Base-by-base conservation (phyloP, 2,797 vertebrate genomes). In the Galagoides demidoff region DNA sequence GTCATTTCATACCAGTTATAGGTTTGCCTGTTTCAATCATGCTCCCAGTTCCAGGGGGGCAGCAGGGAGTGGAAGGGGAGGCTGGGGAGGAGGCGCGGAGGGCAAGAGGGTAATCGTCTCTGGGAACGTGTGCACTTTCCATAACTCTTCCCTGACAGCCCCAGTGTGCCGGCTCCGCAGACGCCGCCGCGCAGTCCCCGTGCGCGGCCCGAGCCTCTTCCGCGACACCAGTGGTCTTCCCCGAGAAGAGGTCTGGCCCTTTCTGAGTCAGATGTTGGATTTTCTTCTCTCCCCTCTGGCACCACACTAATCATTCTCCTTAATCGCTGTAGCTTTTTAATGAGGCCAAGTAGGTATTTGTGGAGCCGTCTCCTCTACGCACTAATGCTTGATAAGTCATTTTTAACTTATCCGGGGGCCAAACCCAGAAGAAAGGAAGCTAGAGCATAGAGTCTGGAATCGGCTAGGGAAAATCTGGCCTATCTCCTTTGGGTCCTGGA, bases 221-320 rank as follows among this genome's bases (percentile, higher is more conserved):
- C 66, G 29, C 91, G 95, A 98, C 96, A 95, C 71, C 64, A 92
- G 78, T 17, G 95, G 88, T 89, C 97, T 97, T 95, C 96, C 92
- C 92, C 1, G 83, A 89, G 95, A 97, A 95, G 96, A 59, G 96
- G 82, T 95, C 96, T 97, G 95, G 96, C 96, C 63, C 23, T 11
- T 70, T 85, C 94, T 45, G 94, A 96, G 95, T 96, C 96, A 96
- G 94, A 93, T 95, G 95, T 61, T 96, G 96, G 97, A 95, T 98
- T 97, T 97, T 97, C 97, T 79, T 87, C 95, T 92, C 95, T 96
- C 94, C 96, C 97, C 95, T 97, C 97, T 98, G 97, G 97, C 97
- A 97, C 97, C 97, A 97, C 97, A 96, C 97, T 97, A 98, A 98
- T 98, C 97, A 97, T 97, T 97, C 92, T 97, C 97, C 96, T 97